Base-by-base conservation (phyloP, 2,797 vertebrate genomes). In the Hylomyscus alleni region DNA sequence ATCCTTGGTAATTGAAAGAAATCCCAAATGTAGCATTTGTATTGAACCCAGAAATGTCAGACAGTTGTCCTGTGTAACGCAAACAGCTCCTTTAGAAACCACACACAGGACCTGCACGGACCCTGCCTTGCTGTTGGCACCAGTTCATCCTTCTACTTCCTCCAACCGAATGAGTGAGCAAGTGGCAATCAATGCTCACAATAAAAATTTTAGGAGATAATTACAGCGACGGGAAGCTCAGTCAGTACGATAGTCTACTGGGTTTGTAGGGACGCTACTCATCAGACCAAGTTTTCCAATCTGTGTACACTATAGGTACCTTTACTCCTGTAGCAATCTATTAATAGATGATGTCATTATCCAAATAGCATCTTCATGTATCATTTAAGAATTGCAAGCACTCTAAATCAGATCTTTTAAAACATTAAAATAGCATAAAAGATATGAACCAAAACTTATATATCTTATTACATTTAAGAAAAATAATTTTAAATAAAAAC, bases 161-260 rank as follows among this genome's bases (percentile, higher is more conserved):
- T 95, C 96, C 89, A 93, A 96, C 95, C 12, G 69, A 97, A 93
- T 93, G 96, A 96, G 96, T 90, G 94, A 98, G 97, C 94, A 96
- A 97, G 97, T 86, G 91, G 97, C 96, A 97, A 97, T 98, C 97
- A 97, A 96, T 97, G 96, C 93, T 97, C 95, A 97, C 92, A 95
- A 76, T 97, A 95, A 97, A 97, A 97, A 95, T 97, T 95, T 96
- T 92, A 98, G 91, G 96, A 97, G 97, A 95, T 98, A 97, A 98
- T 97, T 95, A 95, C 97, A 97, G 92, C 89, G 94, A 96, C 0
- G 56, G 97, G 96, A 98, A 98, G 87, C 73, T 15, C 9, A 95
- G 77, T 96, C 94, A 78, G 95, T 87, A 96, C 93, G 94, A 96
- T 80, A 88, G 96, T 93, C 94, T 96, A 93, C 97, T 96, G 95